These are phyloP conservation scores for Patella vulgata DNA, from an alignment of 1,140 invertebrate genomes.

Conservation along the genomic window DNA sequence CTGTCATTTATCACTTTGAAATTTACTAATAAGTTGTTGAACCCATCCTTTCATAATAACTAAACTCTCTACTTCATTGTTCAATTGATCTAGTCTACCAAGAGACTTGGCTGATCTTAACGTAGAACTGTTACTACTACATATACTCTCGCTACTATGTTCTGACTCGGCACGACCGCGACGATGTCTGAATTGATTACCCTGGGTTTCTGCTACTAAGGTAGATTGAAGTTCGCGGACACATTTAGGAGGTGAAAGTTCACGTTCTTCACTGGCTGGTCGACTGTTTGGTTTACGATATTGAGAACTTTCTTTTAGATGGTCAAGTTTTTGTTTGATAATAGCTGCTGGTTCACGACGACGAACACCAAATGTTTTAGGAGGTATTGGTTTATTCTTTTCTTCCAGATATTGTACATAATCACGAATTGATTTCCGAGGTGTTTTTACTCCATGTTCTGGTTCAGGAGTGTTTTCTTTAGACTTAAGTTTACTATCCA, in stretches of 20 bases:
- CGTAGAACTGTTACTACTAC: conserved; percentile 5
- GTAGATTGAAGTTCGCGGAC: conserved; percentile 2
- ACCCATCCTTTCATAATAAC: conserved; percentile 56
- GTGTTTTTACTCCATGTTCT: neutral
- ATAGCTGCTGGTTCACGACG: conserved; percentile 43
- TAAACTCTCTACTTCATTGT: conserved; percentile 39
- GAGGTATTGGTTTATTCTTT: conserved; percentile 27
- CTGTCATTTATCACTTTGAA: conserved; percentile 38
- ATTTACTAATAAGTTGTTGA: conserved; percentile 47
- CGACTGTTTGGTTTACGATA: conserved; percentile 22
- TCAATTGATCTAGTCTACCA: conserved; percentile 37
- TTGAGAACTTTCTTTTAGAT: conserved; percentile 33
- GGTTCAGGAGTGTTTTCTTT: no score
- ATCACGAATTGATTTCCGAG: conserved; percentile 39
- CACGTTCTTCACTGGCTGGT: conserved; percentile 32
- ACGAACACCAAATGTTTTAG: conserved; percentile 32
- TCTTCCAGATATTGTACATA: conserved; percentile 51
- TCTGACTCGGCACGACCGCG: neutral
- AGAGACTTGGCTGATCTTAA: conserved; percentile 23
- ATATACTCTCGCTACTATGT: conserved; percentile 1
- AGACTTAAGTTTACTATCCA: conserved; percentile 7
- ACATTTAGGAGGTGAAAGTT: conserved; percentile 17
- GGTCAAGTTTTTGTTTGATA: conserved; percentile 46
- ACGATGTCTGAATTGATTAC: neutral
- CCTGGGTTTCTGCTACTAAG: neutral